These are phyloP conservation scores for Chloroclystis v-ata DNA, from an alignment of 2,888 invertebrate genomes.

Conservation along the genomic window DNA sequence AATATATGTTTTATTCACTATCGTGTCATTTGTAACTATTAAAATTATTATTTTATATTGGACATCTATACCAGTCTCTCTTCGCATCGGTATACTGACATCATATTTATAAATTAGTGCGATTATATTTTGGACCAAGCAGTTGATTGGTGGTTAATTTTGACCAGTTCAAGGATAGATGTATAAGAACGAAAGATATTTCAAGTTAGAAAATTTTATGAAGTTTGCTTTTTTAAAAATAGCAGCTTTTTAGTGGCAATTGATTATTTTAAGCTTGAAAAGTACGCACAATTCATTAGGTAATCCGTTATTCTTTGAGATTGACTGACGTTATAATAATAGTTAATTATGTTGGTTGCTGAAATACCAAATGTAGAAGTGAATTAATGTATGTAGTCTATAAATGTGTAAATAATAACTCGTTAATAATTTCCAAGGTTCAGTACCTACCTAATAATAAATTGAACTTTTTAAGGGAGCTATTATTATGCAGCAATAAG, in stretches of 20 bases:
- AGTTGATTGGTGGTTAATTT: constrained; percentile 56
- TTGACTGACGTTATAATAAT: constrained; percentile 20
- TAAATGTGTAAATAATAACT: constrained; percentile 18
- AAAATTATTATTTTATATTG: too few species aligned
- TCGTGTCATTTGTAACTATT: too few species aligned
- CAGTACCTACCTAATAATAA: constrained; percentile 20
- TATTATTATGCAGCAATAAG: constrained; percentile 56
- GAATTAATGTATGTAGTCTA: neutral
- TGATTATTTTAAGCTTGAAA: constrained; percentile 10
- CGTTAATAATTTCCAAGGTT: constrained; percentile 25
- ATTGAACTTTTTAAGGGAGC: constrained; percentile 11
- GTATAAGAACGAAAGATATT: neutral
- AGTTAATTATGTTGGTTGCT: neutral
- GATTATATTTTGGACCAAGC: constrained; percentile 67
- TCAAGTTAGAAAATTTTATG: neutral
- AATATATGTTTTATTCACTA: too few species aligned
- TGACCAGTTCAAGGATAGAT: constrained; percentile 10
- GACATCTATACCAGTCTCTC: too few species aligned
- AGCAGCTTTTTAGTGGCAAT: constrained; percentile 9
- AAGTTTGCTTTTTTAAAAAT: neutral
- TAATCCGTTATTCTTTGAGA: constrained; percentile 1
- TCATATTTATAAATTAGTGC: constrained; percentile 33
- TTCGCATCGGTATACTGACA: too few species aligned
- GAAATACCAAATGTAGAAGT: neutral
- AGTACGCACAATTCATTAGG: constrained; percentile 18